Percentiles rank a stretch among this genome's conserved stretches.
Evolutionary conservation across 1,140 invertebrate genomes (phyloP).

Genomic region (Penaeus vannamei): DNA sequence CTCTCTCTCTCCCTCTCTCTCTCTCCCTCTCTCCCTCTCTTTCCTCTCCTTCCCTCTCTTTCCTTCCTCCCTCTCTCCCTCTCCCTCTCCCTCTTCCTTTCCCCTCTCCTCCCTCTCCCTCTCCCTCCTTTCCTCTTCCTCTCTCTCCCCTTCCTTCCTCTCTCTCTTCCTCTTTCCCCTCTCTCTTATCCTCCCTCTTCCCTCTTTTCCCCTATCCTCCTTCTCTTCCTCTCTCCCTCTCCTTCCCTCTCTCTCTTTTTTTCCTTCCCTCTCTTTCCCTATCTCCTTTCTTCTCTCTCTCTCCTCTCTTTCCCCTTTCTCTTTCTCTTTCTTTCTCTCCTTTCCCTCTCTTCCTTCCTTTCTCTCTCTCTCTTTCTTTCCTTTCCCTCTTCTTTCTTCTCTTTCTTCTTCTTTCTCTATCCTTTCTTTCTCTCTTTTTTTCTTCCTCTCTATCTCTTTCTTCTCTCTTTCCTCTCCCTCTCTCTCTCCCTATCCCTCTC

Average conservation of each 20-base stretch:
- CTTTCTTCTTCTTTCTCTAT: constrained; percentile 1
- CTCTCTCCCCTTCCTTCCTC: neutral
- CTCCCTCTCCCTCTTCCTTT: constrained; percentile 1
- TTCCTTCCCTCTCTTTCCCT: neutral
- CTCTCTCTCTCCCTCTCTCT: neutral
- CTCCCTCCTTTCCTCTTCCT: constrained; percentile 1
- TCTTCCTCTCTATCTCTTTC: neutral
- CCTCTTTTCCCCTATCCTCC: neutral
- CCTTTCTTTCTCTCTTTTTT: neutral
- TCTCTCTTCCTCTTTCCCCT: constrained; percentile 10
- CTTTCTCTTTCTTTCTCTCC: neutral
- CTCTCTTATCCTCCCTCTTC: neutral
- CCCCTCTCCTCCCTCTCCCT: neutral
- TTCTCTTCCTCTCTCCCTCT: constrained; percentile 1
- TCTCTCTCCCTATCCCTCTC: constrained; percentile 10
- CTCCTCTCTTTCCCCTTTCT: neutral
- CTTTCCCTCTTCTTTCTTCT: neutral
- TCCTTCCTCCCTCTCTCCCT: neutral
- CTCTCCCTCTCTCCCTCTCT: neutral
- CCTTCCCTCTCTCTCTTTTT: neutral
- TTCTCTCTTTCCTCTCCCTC: neutral
- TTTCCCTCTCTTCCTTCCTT: neutral
- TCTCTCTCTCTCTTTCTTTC: neutral
- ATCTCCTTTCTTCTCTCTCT: no score
- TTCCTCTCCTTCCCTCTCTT: constrained; percentile 7